phyloP scores from a whole-genome alignment of 2,797 vertebrate species.

The Onychomys leucogaster region DNA sequence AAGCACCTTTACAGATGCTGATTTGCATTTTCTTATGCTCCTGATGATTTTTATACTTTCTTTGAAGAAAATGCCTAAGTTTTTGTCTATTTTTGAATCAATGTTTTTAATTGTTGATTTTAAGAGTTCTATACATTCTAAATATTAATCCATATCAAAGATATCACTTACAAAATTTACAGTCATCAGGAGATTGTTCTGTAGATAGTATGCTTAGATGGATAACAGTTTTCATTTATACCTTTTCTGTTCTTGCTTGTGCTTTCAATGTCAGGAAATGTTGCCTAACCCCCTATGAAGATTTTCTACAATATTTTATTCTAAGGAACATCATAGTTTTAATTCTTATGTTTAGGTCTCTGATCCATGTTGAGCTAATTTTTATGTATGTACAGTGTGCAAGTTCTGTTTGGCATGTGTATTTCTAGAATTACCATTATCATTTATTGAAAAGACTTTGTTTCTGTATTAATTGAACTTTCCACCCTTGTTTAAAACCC shows the following conservation, averaged over 20 bases:
- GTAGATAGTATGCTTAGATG: neutral
- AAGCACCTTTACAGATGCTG: neutral
- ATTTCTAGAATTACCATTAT: neutral
- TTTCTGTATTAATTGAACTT: neutral
- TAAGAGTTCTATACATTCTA: neutral
- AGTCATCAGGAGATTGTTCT: neutral
- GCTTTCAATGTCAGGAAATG: neutral
- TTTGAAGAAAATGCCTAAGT: neutral
- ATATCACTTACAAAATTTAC: neutral
- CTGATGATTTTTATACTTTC: neutral
- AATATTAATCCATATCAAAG: neutral
- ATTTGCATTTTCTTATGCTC: neutral
- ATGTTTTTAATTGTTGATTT: neutral
- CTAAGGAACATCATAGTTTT: neutral
- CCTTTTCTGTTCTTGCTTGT: neutral
- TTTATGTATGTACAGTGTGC: neutral
- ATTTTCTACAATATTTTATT: neutral
- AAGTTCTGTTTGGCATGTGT: neutral
- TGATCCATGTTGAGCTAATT: neutral
- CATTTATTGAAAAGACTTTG: neutral
- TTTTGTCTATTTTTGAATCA: neutral
- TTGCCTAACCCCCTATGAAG: neutral
- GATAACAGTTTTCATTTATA: neutral
- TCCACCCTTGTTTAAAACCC: neutral
- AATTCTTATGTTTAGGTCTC: neutral